Conservation (phyloP, 2,888 invertebrate species). For the Sinohyriopsis cumingii region DNA sequence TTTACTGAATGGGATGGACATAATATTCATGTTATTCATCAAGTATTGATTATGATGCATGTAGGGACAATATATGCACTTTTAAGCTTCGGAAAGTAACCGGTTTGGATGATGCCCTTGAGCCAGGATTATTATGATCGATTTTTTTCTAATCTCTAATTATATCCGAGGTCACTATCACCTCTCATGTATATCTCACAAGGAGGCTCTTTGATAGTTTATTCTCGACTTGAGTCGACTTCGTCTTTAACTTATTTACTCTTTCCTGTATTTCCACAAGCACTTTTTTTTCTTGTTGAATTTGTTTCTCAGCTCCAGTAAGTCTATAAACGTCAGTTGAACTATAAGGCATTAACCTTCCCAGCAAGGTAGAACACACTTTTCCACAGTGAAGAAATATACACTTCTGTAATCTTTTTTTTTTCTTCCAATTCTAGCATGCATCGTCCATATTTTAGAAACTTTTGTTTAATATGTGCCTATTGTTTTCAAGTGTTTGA, state of each 20-base stretch:
- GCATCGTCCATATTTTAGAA: background rate
- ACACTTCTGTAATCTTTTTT: background rate
- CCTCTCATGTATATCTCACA: background rate
- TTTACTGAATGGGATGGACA: too few species aligned
- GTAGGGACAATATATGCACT: background rate
- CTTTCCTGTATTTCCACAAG: background rate
- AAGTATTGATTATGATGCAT: background rate
- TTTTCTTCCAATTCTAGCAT: background rate
- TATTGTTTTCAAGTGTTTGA: background rate
- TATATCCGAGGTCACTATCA: background rate
- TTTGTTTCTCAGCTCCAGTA: too few species aligned
- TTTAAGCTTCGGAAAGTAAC: constrained; percentile 2
- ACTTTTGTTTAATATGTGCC: background rate
- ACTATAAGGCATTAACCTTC: too few species aligned
- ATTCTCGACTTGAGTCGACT: background rate
- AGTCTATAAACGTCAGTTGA: too few species aligned
- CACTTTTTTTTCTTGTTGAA: background rate
- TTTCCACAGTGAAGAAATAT: too few species aligned
- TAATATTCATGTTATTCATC: background rate
- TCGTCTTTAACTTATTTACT: background rate
- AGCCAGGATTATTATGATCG: background rate
- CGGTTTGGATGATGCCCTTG: background rate
- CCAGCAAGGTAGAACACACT: too few species aligned
- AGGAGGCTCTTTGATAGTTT: constrained; percentile 1
- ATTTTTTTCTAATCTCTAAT: background rate